Base-by-base conservation (phyloP, 2,888 invertebrate genomes). In the Phalera bucephala region DNA sequence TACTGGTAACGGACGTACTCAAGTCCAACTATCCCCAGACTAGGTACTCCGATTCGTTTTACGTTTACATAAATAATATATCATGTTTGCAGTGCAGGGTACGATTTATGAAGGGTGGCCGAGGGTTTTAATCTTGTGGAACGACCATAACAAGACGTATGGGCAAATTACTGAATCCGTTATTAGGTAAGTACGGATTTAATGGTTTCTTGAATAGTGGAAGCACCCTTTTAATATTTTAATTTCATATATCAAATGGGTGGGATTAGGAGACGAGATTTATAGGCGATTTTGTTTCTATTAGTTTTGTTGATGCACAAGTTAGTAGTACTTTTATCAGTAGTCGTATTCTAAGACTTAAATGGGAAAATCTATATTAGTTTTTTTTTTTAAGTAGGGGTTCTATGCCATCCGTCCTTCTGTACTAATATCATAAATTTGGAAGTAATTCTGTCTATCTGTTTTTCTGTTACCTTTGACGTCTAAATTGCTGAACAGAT, bases 101-200 rank as follows among this genome's bases (percentile, higher is more conserved):
- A 69, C 72, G 80, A 88, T 88, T 87, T 87, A 88, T 83, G 85
- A 84, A 80, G 87, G 87, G 83, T 76, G 76, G 79, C 73, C 55
- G 62, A 42, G 75, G 81, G 82, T 80, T 88, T 89, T 88, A 87
- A 88, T 88, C 87, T 85, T 68, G 67, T 60, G 68, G 65, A 82
- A 83, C 80, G 82, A 80, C 86, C 83, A 84, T 87, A 87, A 86
- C 82, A 84, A 87, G 86, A 88, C 78, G 77, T 80, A 85, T 86
- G 83, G 80, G 69, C 75, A 82, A 89, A 89, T 88, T 84, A 85
- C 85, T 77, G 84, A 84, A 86, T 87, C 68, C 71, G 78, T 80
- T 85, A 85, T 82, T 71, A 81, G 80, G 64, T 63, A 35, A 50
- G 47, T 72, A 71, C 66, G 78, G 75, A 82, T 84, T 87, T 83